These are phyloP conservation scores for Drosophila repletoides DNA, from an alignment of 1,140 invertebrate species.

Conservation along the genomic window DNA sequence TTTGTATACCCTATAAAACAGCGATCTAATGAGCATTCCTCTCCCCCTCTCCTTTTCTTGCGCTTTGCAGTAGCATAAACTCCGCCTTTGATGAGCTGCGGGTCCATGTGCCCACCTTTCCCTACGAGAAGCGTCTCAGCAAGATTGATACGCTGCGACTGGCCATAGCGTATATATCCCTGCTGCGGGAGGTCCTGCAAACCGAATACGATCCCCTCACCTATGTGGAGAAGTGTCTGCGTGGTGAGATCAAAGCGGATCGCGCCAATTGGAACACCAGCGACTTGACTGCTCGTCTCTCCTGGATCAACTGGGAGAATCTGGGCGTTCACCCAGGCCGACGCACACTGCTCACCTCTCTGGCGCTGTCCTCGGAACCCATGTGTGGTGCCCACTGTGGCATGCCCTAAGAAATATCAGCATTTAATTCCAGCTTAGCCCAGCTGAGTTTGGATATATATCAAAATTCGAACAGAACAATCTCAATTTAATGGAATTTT, in stretches of 20 bases:
- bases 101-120: slow-evolving; percentile 98
- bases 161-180: slow-evolving; percentile 97
- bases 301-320: slow-evolving; percentile 99
- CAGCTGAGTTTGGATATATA: background rate
- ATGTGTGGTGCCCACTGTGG: slow-evolving; percentile 83
- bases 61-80: slow-evolving; percentile 96
- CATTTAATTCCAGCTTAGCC: background rate
- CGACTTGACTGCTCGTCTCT: slow-evolving; percentile 97
- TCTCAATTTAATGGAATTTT: no score
- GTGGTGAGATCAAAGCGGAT: slow-evolving; percentile 93
- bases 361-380: slow-evolving; percentile 91
- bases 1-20: background rate
- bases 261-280: slow-evolving; percentile 97
- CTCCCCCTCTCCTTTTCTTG: slow-evolving; percentile 20
- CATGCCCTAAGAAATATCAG: slow-evolving; percentile 42
- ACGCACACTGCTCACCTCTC: slow-evolving; percentile 90
- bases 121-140: slow-evolving; percentile 98
- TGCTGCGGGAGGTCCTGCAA: slow-evolving; percentile 94
- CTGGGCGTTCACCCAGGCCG: slow-evolving; percentile 95
- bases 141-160: slow-evolving; percentile 98
- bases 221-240: slow-evolving; percentile 95
- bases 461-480: no score
- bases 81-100: slow-evolving; percentile 98
- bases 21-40: slow-evolving; percentile 46
- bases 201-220: slow-evolving; percentile 95